phyloP scores from a whole-genome alignment of 2,797 vertebrate species.

The Austrolebias charrua region DNA sequence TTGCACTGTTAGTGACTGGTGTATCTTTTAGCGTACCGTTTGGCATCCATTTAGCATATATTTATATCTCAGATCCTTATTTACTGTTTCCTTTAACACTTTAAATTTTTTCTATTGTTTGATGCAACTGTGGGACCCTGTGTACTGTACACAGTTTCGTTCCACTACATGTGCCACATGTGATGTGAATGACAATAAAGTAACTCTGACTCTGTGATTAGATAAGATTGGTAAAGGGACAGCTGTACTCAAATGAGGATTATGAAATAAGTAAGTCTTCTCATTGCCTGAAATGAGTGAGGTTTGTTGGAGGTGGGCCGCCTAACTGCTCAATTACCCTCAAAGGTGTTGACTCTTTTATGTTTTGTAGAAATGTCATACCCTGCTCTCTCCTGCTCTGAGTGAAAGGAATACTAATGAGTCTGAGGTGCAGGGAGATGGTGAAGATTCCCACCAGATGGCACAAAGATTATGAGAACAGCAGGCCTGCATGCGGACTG shows the following conservation, averaged over 20 bases:
- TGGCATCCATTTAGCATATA: no score
- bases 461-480: slow-evolving; percentile 66
- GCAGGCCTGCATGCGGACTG: slow-evolving; percentile 60
- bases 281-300: slow-evolving; percentile 57
- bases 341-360: slow-evolving; percentile 57
- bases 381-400: slow-evolving; percentile 26
- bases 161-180: no score
- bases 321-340: slow-evolving; percentile 52
- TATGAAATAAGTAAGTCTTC: slow-evolving; percentile 50
- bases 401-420: slow-evolving; percentile 60
- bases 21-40: no score
- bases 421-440: slow-evolving; percentile 46
- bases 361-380: slow-evolving; percentile 49
- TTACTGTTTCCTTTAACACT: no score
- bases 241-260: slow-evolving; percentile 7
- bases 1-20: no score
- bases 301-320: slow-evolving; percentile 46
- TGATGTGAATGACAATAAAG: no score
- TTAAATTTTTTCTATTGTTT: no score
- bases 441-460: slow-evolving; percentile 63
- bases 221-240: slow-evolving; percentile 1
- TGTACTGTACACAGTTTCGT: no score
- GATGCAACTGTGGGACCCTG: no score
- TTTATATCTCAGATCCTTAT: no score
- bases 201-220: not conserved